Base-by-base conservation (phyloP, 1,140 invertebrate species). In the Lordiphosa mommai region DNA sequence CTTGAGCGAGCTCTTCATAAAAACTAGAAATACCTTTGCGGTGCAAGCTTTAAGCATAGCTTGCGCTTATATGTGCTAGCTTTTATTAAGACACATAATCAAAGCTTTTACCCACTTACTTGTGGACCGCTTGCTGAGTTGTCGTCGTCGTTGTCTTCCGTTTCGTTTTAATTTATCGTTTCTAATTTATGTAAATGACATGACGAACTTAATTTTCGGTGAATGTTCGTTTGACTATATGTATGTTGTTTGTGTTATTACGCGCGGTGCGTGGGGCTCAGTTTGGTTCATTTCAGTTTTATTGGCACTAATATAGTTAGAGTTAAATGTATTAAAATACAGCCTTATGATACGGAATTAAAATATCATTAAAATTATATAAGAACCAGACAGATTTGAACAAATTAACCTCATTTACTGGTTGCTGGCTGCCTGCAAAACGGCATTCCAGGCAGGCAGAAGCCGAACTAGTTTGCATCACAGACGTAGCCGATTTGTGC, bases 131-230 rank as follows among this genome's bases (percentile, higher is more conserved):
- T 41, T 27, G 20, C 17, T 27, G 40, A 8, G 20, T 23, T 17
- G 40, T 69, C 80, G 63, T 74, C 71, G 66, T 71, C 51, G 40
- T 23, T 10, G 40, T 69, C 80, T 68, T 74, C 71, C 70, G 76
- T 48, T 66, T 34, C 59, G 46, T 71, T 80, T 67, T 57, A 79
- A 82, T 82, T 80, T 71, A 80, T 80, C 10, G 44, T 61, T 82
- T 82, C 66, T 76, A 80, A 82, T 82, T 82, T 80, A 80, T 80
- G 74, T 67, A 82, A 80, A 80, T 80, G 50, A 80, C 63, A 82
- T 72, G 73, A 79, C 73, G 4, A 71, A 82, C 46, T 51, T 63
- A 56, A 68, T 56, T 82, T 80, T 79, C 49, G 41, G 70, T 80
- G 74, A 80, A 80, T 82, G 76, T 79, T 33, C 74, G 58, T 69